Conservation (phyloP, 2,888 invertebrate genomes). For the Nomada fucata region DNA sequence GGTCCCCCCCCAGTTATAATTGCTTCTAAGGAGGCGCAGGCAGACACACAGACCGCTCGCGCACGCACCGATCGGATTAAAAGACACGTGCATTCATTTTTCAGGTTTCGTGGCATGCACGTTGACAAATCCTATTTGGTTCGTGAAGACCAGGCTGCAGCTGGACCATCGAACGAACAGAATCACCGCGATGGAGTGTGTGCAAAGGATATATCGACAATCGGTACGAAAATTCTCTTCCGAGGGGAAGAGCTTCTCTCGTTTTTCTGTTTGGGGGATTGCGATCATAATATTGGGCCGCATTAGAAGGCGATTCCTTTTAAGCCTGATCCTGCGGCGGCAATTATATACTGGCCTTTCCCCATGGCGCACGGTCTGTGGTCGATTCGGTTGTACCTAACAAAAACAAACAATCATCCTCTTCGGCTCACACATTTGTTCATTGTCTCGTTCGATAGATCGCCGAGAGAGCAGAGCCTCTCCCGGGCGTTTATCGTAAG, state of each 20-base stretch:
- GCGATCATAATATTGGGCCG: too few relatives aligned
- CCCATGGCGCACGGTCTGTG: slow-evolving; percentile 30
- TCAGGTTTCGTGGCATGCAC: slow-evolving; percentile 97
- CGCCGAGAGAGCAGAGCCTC: not conserved
- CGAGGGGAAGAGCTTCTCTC: not conserved
- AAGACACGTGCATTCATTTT: slow-evolving; percentile 68
- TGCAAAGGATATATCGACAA: slow-evolving; percentile 92
- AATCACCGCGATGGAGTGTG: slow-evolving; percentile 91
- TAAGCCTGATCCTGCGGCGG: not conserved
- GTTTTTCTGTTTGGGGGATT: not conserved
- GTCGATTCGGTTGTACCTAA: slow-evolving; percentile 11
- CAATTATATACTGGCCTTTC: slow-evolving; percentile 13
- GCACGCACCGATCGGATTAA: slow-evolving; percentile 50
- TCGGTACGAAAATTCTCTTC: slow-evolving; percentile 85
- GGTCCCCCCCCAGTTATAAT: not conserved
- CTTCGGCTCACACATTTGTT: slow-evolving; percentile 14
- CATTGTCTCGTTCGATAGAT: slow-evolving; percentile 4
- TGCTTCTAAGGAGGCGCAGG: not conserved
- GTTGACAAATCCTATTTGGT: slow-evolving; percentile 99
- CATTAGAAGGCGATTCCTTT: too few relatives aligned
- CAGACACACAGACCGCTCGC: not conserved
- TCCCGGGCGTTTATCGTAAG: too few relatives aligned
- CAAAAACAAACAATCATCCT: not conserved
- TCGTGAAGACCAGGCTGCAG: slow-evolving; percentile 98
- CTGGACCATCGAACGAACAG: slow-evolving; percentile 90